Evolutionary conservation across 2,113 vertebrate genomes (phyloP), one percentile per base, ranked within the genome.

Genomic region (Casuarius casuarius): DNA sequence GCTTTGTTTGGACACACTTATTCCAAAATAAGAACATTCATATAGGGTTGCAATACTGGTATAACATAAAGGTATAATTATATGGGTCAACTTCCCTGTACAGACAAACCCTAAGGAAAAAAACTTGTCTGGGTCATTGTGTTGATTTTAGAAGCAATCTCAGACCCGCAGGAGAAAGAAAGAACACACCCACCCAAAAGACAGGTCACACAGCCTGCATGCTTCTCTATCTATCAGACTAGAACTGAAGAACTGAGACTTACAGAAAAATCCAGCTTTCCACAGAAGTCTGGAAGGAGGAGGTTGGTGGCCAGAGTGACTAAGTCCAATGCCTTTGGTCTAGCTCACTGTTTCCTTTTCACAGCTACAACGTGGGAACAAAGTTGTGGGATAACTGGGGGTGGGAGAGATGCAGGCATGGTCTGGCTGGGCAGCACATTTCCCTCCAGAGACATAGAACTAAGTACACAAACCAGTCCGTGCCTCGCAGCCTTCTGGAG

Each of bases 371-470:
- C 6, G 87, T 97, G 94, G 96, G 96, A 97, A 97, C 2, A 2
- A 94, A 89, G 74, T 59, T 97, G 94, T 97, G 97, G 97, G 96
- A 97, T 95, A 97, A 74, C 91, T 95, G 96, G 95, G 95, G 96
- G 96, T 97, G 95, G 95, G 81, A 89, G 91, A 83, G n/a, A 82
- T 63, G 84, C 87, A 63, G 77, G 35, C 48, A 19, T 65, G 80
- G 94, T 61, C 78, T 91, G 81, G 87, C 70, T 62, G 77, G 71
- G 81, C 74, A 91, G 66, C 19, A 75, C 59, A 67, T 92, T 92
- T 94, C 78, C 87, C 91, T 91, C 87, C 68, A 54, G 94, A 94
- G 94, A 77, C 75, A 42, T 51, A 40, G 56, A 77, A 88, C 80
- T 90, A 87, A 12, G 12, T 25, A 48, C 20, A 67, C 67, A 86